A percentile compares a stretch with the other conserved stretches of the same genome.
phyloP scores from a whole-genome alignment of 1,140 invertebrate genomes.

The Magallana ariakensis region DNA sequence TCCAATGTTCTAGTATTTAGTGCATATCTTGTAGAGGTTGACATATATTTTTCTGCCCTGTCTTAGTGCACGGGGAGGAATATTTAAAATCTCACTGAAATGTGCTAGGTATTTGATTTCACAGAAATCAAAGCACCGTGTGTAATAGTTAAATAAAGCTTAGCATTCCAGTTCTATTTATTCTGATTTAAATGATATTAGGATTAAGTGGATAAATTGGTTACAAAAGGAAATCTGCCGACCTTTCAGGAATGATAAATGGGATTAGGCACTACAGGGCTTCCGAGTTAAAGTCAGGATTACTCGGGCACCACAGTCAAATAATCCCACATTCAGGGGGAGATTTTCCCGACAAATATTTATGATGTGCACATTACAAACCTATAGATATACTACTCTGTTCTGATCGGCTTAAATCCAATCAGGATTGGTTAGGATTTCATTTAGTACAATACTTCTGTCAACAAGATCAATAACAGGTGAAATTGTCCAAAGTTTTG shows the following conservation, averaged over 20 bases:
- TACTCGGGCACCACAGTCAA: not conserved
- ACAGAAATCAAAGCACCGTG: too few relatives aligned
- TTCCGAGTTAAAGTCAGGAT: constrained; percentile 7
- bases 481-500: constrained; percentile 23
- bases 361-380: constrained; percentile 1
- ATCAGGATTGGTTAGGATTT: constrained; percentile 23
- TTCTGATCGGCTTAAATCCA: not conserved
- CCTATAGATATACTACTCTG: not conserved
- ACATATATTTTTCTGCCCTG: too few relatives aligned
- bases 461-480: constrained; percentile 4
- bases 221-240: not conserved
- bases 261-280: not conserved
- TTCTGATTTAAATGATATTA: constrained; percentile 20
- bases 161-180: not conserved
- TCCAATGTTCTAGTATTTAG: too few relatives aligned
- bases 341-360: not conserved
- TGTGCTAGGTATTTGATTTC: too few relatives aligned
- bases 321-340: not conserved
- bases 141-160: too few relatives aligned
- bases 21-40: too few relatives aligned
- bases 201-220: not conserved
- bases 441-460: not conserved
- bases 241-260: not conserved
- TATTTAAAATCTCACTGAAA: too few relatives aligned
- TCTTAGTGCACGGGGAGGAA: too few relatives aligned